These are phyloP conservation scores for Platyrinchus mystaceus DNA, from an alignment of 2,797 vertebrate genomes.

Conservation along the genomic window DNA sequence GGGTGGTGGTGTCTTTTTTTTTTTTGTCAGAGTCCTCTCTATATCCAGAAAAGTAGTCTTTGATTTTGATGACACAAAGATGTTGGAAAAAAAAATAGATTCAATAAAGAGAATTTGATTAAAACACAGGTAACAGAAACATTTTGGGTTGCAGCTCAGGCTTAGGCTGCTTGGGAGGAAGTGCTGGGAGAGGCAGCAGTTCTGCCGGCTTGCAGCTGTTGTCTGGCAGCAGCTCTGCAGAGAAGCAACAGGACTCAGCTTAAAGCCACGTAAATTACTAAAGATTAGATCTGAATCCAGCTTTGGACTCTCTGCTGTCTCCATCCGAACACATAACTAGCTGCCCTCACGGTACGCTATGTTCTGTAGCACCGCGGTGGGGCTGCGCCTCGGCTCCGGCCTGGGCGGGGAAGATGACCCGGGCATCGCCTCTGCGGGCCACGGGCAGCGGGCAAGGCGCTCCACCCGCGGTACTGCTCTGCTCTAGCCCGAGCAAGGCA, in stretches of 20 bases:
- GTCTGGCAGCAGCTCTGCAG: not conserved
- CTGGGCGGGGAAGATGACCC: not conserved
- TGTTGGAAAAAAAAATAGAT: not conserved
- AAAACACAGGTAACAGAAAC: not conserved
- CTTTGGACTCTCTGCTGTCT: not conserved
- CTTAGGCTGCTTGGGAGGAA: not conserved
- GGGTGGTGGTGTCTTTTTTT: no score
- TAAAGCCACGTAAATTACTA: not conserved
- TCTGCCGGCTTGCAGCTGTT: not conserved
- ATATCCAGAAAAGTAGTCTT: not conserved
- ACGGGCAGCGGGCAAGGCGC: not conserved
- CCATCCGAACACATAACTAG: not conserved
- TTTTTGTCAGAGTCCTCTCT: not conserved
- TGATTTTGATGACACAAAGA: not conserved
- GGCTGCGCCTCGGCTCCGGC: not conserved
- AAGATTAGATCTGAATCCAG: not conserved
- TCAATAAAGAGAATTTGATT: not conserved
- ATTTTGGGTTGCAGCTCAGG: no score
- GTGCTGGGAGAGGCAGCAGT: not conserved
- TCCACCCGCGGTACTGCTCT: rapidly evolving
- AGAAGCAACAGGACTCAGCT: not conserved
- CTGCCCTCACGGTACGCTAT: not conserved
- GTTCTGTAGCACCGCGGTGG: not conserved
- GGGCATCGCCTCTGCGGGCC: not conserved
- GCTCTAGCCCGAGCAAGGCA: rapidly evolving